These are phyloP conservation scores for Graptemys geographica DNA, from an alignment of 2,797 vertebrate genomes.

Conservation along the genomic window DNA sequence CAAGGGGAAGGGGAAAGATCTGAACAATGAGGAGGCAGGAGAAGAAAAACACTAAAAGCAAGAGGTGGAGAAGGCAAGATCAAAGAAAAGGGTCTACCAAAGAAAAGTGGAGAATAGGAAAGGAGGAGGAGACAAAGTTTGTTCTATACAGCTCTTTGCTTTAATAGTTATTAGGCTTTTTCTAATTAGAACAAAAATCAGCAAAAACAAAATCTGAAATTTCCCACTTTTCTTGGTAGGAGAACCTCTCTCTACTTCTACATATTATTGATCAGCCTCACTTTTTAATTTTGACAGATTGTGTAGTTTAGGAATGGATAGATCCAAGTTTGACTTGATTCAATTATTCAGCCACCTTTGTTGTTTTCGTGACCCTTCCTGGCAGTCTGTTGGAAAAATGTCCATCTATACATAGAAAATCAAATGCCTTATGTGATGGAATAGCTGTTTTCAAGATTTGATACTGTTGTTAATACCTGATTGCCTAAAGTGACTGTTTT, in stretches of 20 bases:
- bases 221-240: not conserved
- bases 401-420: not conserved
- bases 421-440: not conserved
- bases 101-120: not conserved
- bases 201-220: not conserved
- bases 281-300: not conserved
- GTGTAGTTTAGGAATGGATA: not conserved
- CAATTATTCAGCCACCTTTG: not conserved
- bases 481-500: not conserved
- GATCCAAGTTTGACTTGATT: not conserved
- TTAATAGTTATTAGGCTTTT: not conserved
- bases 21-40: not conserved
- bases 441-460: not conserved
- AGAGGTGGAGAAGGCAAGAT: not conserved
- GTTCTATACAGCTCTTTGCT: constrained; percentile 18
- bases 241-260: not conserved
- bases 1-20: not conserved
- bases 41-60: not conserved
- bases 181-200: not conserved
- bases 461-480: not conserved
- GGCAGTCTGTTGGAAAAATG: not conserved
- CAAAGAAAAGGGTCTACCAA: constrained; percentile 33
- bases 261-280: not conserved
- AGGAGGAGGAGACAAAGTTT: not conserved
- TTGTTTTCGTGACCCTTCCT: not conserved